Conservation (phyloP, 2,113 vertebrate genomes). For the Semicossyphus pulcher region DNA sequence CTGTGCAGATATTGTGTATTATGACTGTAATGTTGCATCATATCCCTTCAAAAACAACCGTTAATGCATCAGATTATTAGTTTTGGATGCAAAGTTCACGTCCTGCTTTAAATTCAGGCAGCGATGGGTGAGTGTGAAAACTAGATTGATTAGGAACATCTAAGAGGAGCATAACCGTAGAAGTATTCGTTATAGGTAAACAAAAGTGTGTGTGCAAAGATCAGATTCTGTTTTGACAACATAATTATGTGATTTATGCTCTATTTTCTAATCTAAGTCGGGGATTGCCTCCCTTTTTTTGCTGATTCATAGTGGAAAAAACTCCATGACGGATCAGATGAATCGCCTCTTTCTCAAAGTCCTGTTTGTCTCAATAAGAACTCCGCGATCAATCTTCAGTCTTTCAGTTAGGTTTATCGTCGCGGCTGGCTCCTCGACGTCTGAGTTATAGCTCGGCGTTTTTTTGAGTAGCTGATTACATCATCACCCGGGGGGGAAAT, state of each 20-base stretch:
- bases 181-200: slow-evolving; percentile 50
- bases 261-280: slow-evolving; percentile 64
- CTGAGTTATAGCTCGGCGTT: slow-evolving; percentile 75
- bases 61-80: slow-evolving; percentile 25
- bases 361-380: slow-evolving; percentile 81
- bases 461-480: slow-evolving; percentile 71
- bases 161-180: slow-evolving; percentile 45
- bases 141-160: slow-evolving; percentile 62
- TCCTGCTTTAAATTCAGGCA: slow-evolving; percentile 26
- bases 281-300: slow-evolving; percentile 63
- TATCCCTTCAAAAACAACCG: background rate
- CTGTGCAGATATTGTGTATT: slow-evolving; percentile 2
- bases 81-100: slow-evolving; percentile 25
- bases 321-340: slow-evolving; percentile 75
- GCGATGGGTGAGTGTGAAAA: slow-evolving; percentile 15
- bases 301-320: slow-evolving; percentile 76
- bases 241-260: slow-evolving; percentile 81
- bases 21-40: background rate
- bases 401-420: slow-evolving; percentile 75
- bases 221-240: slow-evolving; percentile 71
- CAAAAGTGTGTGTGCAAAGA: slow-evolving; percentile 49
- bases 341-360: slow-evolving; percentile 78
- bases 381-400: slow-evolving; percentile 80
- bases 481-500: slow-evolving; percentile 69
- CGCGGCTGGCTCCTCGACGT: slow-evolving; percentile 76